Evolutionary conservation across 2,888 invertebrate species (phyloP), one percentile per base, ranked within the genome.

Genomic region (Agrilus biguttatus): DNA sequence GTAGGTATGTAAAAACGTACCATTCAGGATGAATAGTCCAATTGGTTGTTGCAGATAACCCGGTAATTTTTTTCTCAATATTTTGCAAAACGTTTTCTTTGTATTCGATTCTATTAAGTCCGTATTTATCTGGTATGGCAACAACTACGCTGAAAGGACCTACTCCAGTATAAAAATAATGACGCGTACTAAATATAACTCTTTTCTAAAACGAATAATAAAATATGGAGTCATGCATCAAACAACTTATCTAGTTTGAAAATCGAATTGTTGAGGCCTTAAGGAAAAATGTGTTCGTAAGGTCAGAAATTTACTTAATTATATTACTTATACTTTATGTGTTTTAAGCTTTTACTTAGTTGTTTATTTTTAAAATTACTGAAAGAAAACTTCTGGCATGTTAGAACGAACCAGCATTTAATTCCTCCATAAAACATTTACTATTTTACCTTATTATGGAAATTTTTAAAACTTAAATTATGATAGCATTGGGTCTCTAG

Each of bases 11-110:
- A 1, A 39, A 23, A 43, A 42, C 54, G 65, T 63, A 83, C 89
- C 90, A 91, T 55, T 89, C 81, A 40, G 90, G 90, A 68, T 91
- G 90, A 23, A 87, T 77, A 62, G 77, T 80, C 87, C 87, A 87
- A 53, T 82, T 78, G 41, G 73, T 74, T 2, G 53, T 48, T 13
- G 34, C 39, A 13, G 46, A 45, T 41, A 52, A 38, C 51, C 80
- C 76, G 55, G 66, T 68, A 58, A 79, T 75, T 61, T 77, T 82
- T 62, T 77, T 77, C 47, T 74, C 70, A 14, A 80, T 46, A 35
- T 42, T 42, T n/a, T 21, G 38, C 34, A 35, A 36, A 28, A 46
- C 42, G 14, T 45, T 74, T 10, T 78, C 75, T 33, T 78, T 76
- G 34, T 83, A 78, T 33, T 79, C 77, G 53, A 83, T 70, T 47